phyloP scores from a whole-genome alignment of 2,888 invertebrate species.

The Iselma pallidipennis region DNA sequence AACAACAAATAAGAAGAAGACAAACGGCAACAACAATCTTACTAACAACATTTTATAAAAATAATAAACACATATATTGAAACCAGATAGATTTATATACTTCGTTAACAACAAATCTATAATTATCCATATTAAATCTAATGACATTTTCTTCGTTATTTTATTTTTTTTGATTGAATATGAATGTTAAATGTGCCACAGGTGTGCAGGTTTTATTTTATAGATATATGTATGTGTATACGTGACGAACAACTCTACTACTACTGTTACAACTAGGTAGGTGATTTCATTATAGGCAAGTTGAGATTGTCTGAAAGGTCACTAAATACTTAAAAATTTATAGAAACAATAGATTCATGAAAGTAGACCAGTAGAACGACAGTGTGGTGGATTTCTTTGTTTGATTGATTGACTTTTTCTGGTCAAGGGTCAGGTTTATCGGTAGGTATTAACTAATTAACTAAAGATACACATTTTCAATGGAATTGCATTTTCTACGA shows the following conservation, averaged over 20 bases:
- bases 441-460: background rate
- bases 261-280: constrained; percentile 11
- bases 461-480: background rate
- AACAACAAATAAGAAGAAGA: constrained; percentile 18
- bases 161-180: too few relatives aligned
- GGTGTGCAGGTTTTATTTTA: constrained; percentile 19
- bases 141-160: constrained; percentile 34
- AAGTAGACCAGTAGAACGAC: constrained; percentile 24
- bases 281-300: constrained; percentile 13
- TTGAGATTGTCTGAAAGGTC: constrained; percentile 28
- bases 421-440: constrained; percentile 24
- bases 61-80: constrained; percentile 12
- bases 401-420: constrained; percentile 27
- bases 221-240: too few relatives aligned
- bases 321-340: constrained; percentile 34
- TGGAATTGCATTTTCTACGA: background rate
- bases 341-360: constrained; percentile 10
- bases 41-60: constrained; percentile 35
- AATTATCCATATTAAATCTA: constrained; percentile 32
- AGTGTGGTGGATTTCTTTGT: constrained; percentile 5
- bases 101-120: constrained; percentile 24
- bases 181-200: constrained; percentile 28
- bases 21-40: constrained; percentile 26
- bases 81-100: constrained; percentile 25
- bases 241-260: too few relatives aligned